Percentiles rank a stretch among this genome's conserved stretches.
Conservation (phyloP, 2,797 vertebrate genomes). For the Acanthurus tractus region DNA sequence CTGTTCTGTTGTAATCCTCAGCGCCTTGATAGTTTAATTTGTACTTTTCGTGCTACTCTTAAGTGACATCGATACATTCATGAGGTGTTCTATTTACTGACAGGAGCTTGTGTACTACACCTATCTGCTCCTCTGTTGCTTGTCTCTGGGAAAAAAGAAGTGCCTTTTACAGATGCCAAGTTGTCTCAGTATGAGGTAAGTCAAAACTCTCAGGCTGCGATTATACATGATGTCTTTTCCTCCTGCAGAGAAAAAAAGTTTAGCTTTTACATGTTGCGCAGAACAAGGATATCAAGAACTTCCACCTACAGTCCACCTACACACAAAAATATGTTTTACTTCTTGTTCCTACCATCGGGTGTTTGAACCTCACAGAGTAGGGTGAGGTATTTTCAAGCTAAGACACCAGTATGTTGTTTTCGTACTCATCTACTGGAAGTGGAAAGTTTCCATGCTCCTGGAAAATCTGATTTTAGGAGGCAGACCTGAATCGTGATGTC, state of each 20-base stretch:
- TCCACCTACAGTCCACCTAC: no score
- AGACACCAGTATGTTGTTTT: no score
- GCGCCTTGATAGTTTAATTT: conserved; percentile 52
- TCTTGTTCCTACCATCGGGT: no score
- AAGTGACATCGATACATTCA: conserved; percentile 25
- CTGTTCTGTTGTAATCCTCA: conserved; percentile 52
- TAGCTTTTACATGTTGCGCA: conserved; percentile 25
- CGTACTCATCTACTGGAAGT: no score
- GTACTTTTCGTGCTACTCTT: conserved; percentile 45
- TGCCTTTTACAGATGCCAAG: neutral
- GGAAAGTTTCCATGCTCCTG: no score
- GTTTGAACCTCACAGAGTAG: no score
- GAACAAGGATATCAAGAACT: conserved; percentile 14
- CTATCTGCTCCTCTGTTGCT: conserved; percentile 15
- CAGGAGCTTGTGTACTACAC: conserved; percentile 21
- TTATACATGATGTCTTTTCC: conserved; percentile 27
- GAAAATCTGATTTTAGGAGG: no score
- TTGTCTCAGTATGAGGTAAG: conserved; percentile 31
- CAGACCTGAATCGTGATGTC: no score
- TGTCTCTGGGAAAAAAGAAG: conserved; percentile 14
- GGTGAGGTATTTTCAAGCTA: no score
- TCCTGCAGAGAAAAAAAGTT: conserved; percentile 37
- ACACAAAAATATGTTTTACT: no score
- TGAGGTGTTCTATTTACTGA: conserved; percentile 15
- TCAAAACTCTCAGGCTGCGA: conserved; percentile 33